Evolutionary conservation across 1,140 invertebrate species (phyloP), one percentile per base, ranked within the genome.

Genomic region (Megalopta genalis): DNA sequence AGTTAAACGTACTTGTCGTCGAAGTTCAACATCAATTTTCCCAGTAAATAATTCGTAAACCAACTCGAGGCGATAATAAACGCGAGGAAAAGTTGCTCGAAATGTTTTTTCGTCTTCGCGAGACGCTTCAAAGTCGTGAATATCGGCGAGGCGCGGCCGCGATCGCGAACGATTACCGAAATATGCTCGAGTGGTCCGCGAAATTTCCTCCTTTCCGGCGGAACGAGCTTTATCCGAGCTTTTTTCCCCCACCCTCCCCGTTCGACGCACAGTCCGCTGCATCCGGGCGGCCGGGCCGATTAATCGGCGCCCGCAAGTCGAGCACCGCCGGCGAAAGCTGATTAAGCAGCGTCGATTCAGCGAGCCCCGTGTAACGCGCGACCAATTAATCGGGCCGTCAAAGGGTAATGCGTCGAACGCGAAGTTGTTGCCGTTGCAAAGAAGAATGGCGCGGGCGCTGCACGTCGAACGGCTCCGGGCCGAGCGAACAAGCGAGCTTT

Each of bases 341-440:
- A 62, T 62, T 37, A 27, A 73, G 18, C 70, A 23, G 63, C 39
- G 63, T 39, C 63, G 39, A 65, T 39, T 42, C 16, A 21, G 25
- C 60, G 32, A 64, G n/a, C 59, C 27, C n/a, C 8, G 14, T 14
- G 39, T 46, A 49, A 63, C 39, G 39, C 39, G 46, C 42, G 46
- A 39, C 39, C 39, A 57, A 73, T 73, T 32, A 46, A 63, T 72
- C 18, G 59, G n/a, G 7, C 59, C 42, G 18, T 49, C 59, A 73
- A 63, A 73, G 59, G 12, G 23, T 8, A 63, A 49, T 18, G 59
- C 39, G 25, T 5, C 70, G 23, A 62, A 32, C 7, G 27, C 7
- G 27, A 63, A 32, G 27, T 32, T 37, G 27, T 18, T 16, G 7
- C 27, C 14, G 16, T 37, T 2, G 27, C n/a, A 63, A 32, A 63